phyloP scores from a whole-genome alignment of 2,888 invertebrate species.

The Troides helena region DNA sequence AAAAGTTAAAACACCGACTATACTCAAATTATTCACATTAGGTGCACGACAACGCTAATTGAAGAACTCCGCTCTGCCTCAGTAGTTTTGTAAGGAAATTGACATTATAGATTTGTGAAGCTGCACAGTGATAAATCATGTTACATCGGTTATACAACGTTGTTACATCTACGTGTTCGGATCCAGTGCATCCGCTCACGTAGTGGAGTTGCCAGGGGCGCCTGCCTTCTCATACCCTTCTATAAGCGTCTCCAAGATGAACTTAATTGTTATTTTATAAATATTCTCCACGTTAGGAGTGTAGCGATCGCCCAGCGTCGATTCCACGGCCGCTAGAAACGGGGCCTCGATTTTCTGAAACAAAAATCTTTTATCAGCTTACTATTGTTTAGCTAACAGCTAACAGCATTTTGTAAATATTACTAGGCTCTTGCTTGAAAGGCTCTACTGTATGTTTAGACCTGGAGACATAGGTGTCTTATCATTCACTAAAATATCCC shows the following conservation, averaged over 20 bases:
- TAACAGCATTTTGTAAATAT: too few species aligned
- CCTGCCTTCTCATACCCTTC: constrained; percentile 85
- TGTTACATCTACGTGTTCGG: not conserved
- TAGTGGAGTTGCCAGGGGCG: constrained; percentile 30
- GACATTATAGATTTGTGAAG: constrained; percentile 16
- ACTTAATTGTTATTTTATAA: constrained; percentile 93
- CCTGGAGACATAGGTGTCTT: too few species aligned
- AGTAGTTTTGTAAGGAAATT: constrained; percentile 25
- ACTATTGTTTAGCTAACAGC: too few species aligned
- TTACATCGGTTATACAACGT: too few species aligned
- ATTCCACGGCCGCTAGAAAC: constrained; percentile 91
- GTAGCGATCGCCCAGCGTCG: constrained; percentile 92
- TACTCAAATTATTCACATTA: constrained; percentile 35
- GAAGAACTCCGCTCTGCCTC: constrained; percentile 1
- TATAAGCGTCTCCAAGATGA: constrained; percentile 92
- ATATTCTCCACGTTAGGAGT: constrained; percentile 94
- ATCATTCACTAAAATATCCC: too few species aligned
- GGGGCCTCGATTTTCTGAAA: constrained; percentile 93
- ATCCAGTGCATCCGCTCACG: constrained; percentile 25
- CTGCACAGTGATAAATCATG: not conserved
- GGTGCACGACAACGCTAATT: constrained; percentile 29
- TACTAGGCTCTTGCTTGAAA: too few species aligned
- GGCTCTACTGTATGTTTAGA: too few species aligned
- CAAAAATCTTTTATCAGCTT: constrained; percentile 1
- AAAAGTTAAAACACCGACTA: constrained; percentile 27